Evolutionary conservation across 2,888 invertebrate species (phyloP).

Genomic region (Capitulum mitella): DNA sequence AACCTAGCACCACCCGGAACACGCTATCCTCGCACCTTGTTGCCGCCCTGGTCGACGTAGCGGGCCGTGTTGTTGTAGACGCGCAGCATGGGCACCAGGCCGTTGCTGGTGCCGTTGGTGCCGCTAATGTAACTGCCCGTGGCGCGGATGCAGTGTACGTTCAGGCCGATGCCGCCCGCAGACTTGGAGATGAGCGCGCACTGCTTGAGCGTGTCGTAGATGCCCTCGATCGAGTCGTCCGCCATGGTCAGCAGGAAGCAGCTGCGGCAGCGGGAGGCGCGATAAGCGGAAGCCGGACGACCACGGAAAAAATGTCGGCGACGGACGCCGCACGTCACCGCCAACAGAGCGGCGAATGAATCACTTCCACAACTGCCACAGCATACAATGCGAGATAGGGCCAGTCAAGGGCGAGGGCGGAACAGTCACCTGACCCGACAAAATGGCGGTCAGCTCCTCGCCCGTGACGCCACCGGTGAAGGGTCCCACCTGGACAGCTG

Average conservation of each 20-base stretch:
- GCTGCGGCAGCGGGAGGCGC: no score
- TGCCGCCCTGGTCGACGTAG: conserved; percentile 97
- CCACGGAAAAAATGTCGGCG: no score
- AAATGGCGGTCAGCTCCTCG: no score
- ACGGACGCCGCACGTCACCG: no score
- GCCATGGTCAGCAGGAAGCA: conserved; percentile 82
- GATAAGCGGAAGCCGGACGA: no score
- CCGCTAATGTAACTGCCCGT: conserved; percentile 87
- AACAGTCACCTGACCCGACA: no score
- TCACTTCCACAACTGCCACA: no score
- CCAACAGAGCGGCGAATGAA: no score
- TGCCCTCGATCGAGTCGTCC: conserved; percentile 91
- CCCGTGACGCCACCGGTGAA: no score
- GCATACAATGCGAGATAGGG: no score
- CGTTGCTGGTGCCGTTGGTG: conserved; percentile 90
- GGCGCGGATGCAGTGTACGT: conserved; percentile 89
- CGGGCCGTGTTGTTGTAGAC: conserved; percentile 93
- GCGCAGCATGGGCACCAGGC: conserved; percentile 88
- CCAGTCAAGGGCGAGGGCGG: no score
- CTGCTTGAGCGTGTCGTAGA: conserved; percentile 81
- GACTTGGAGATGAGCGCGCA: conserved; percentile 94
- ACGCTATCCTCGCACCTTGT: conserved; percentile 61
- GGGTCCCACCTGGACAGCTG: conserved; percentile 84
- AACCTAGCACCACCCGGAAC: no score
- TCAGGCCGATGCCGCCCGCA: conserved; percentile 94